Evolutionary conservation across 2,113 vertebrate species (phyloP).

Genomic region (Phocoena sinus): DNA sequence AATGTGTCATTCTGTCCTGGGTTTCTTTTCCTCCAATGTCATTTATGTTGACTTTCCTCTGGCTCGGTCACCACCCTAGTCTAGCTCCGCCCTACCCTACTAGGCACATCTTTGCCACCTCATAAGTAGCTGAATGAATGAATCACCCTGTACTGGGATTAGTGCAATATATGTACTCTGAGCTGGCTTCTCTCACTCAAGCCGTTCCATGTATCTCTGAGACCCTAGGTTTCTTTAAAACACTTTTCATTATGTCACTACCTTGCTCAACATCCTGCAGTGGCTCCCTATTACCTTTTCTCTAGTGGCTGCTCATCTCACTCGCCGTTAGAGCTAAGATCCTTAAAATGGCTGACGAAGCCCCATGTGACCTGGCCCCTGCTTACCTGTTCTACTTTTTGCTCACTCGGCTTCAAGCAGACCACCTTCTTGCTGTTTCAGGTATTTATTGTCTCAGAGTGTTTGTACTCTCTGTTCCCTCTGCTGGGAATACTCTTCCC

Average conservation of each 20-base stretch:
- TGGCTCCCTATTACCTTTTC: conserved; percentile 27
- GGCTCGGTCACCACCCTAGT: not conserved
- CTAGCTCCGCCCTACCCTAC: not conserved
- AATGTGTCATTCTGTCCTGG: not conserved
- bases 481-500: conserved; percentile 25
- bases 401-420: not conserved
- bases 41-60: conserved; percentile 38
- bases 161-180: not conserved
- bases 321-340: not conserved
- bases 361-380: not conserved
- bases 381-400: not conserved
- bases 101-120: conserved; percentile 24
- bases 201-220: not conserved
- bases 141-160: not conserved
- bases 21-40: conserved; percentile 35
- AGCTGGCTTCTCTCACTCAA: not conserved
- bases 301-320: conserved; percentile 13
- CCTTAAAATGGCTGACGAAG: conserved; percentile 44
- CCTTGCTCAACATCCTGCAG: not conserved
- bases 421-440: conserved; percentile 35
- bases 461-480: not conserved
- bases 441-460: not conserved
- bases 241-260: not conserved
- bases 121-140: conserved; percentile 25
- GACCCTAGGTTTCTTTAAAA: conserved; percentile 2